These are phyloP conservation scores for Sander lucioperca DNA, from an alignment of 2,113 vertebrate genomes.

Conservation along the genomic window DNA sequence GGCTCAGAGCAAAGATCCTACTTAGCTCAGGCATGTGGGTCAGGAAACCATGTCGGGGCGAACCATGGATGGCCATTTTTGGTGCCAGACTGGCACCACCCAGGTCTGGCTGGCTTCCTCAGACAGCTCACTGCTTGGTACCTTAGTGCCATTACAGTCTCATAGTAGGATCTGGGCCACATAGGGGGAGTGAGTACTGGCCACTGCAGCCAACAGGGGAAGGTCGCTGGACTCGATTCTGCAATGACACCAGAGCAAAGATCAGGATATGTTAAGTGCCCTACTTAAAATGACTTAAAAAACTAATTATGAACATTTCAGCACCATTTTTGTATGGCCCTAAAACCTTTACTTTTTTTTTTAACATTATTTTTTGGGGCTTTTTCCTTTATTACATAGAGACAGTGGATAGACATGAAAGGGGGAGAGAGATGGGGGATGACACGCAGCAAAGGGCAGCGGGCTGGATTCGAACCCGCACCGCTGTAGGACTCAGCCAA, in stretches of 20 bases:
- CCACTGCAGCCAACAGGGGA: conserved; percentile 94
- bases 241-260: conserved; percentile 57
- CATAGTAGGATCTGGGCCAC: conserved; percentile 98
- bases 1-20: conserved; percentile 8
- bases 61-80: conserved; percentile 18
- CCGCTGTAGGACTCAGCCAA: no score
- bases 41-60: conserved; percentile 5
- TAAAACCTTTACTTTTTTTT: background rate
- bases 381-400: no score
- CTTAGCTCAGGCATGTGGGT: background rate
- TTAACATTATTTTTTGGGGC: no score
- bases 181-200: conserved; percentile 97
- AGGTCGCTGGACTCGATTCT: conserved; percentile 99
- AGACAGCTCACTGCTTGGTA: background rate
- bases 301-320: no score
- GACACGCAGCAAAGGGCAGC: no score
- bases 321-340: background rate
- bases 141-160: conserved; percentile 69
- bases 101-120: conserved; percentile 23
- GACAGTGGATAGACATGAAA: no score
- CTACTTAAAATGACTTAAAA: background rate
- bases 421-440: no score
- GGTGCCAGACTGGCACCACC: background rate
- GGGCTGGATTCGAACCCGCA: no score
- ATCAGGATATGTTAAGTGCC: background rate